Evolutionary conservation across 2,888 invertebrate species (phyloP).

Genomic region (Platycheirus albimanus): DNA sequence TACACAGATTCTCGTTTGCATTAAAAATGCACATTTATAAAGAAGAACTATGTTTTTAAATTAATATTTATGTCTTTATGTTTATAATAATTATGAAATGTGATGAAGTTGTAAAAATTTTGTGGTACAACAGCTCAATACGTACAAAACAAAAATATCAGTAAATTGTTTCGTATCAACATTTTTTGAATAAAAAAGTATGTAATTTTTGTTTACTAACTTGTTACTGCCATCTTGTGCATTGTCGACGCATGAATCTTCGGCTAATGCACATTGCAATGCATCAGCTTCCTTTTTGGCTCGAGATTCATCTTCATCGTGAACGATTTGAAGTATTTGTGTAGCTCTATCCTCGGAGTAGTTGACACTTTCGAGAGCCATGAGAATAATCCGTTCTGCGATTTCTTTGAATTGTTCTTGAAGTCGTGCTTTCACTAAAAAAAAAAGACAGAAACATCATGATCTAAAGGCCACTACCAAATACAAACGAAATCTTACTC

Average conservation of each 20-base stretch:
- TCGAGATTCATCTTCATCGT: constrained; percentile 85
- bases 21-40: constrained; percentile 22
- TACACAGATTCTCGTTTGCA: constrained; percentile 15
- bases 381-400: constrained; percentile 90
- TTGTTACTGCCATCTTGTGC: constrained; percentile 47
- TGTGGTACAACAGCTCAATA: constrained; percentile 63
- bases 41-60: too few species aligned
- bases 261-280: constrained; percentile 63
- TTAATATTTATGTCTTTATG: too few species aligned
- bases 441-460: constrained; percentile 70
- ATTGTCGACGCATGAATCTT: constrained; percentile 63
- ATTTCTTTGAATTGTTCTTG: constrained; percentile 89
- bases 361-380: constrained; percentile 94
- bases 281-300: constrained; percentile 76
- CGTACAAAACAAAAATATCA: constrained; percentile 39
- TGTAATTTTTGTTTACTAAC: constrained; percentile 41
- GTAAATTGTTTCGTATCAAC: neutral
- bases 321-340: constrained; percentile 88
- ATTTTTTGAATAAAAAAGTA: constrained; percentile 13
- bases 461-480: neutral
- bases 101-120: constrained; percentile 68
- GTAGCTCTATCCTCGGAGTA: constrained; percentile 92
- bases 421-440: constrained; percentile 87
- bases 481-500: constrained; percentile 83
- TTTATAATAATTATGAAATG: constrained; percentile 63